Evolutionary conservation across 2,888 invertebrate species (phyloP), one percentile per base, ranked within the genome.

Genomic region (Saturnia pavonia): DNA sequence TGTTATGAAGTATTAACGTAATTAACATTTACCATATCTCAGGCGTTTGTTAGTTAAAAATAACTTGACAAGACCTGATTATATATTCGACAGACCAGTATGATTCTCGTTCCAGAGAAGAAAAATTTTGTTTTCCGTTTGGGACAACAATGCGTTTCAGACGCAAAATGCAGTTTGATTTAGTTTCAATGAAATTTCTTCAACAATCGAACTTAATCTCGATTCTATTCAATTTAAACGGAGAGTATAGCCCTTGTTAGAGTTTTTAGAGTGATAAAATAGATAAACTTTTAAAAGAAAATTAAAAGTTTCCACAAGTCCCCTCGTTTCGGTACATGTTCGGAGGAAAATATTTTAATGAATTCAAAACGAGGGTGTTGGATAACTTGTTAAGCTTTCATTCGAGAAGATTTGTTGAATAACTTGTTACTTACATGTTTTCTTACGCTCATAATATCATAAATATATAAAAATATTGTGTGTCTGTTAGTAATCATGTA

Each of bases 271-370:
- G 25, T 25, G 22, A 57, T 12, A 25, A 57, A 57, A 25, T 25
- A 57, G 57, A 57, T 22, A 25, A 25, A 57, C 22, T 57, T 57
- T 25, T 57, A 22, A 22, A 57, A 25, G 57, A 25, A 57, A 57
- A 57, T 57, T 57, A 57, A 57, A 57, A 57, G 25, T 57, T 57
- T 25, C 57, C 22, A 3, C 57, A 12, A 25, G 16, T 25, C 12
- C 25, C 25, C 57, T 25, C 57, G 57, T 57, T 57, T 57, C 57
- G 1, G 57, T 57, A 16, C 16, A 25, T 57, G 25, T 57, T 16
- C 25, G n/a, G n/a, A 51, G 51, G n/a, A 51, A 57, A 57, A 57
- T 57, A 57, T 25, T 57, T 57, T 57, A 57, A 57, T 57, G 57
- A 57, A 57, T 57, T 57, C 57, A 57, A 57, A 22, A 16, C 25